Conservation (phyloP, 1,140 invertebrate genomes). For the Chymomyza costata region DNA sequence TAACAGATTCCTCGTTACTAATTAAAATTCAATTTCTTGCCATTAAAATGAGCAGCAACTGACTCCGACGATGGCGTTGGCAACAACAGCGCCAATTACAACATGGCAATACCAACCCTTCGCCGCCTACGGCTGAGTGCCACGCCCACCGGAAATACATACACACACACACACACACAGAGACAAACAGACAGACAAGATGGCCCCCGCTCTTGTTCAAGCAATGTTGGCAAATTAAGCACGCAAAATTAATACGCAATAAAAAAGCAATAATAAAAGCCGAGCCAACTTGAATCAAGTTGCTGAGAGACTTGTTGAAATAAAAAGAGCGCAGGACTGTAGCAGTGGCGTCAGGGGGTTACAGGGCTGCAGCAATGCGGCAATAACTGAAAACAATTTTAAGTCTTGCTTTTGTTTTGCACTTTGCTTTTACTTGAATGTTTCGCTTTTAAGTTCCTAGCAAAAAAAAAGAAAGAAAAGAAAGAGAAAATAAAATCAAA, state of each 20-base stretch:
- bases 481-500: constrained; percentile 34
- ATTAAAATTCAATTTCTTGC: constrained; percentile 74
- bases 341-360: too few species aligned
- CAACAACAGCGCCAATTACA: constrained; percentile 62
- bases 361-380: too few species aligned
- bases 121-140: constrained; percentile 25
- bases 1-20: constrained; percentile 73
- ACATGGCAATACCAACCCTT: constrained; percentile 32
- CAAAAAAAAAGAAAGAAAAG: constrained; percentile 3
- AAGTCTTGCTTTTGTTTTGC: constrained; percentile 31
- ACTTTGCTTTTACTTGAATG: constrained; percentile 39
- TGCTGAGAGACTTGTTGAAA: constrained; percentile 12
- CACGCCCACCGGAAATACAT: constrained; percentile 16
- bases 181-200: too few species aligned
- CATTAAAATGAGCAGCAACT: constrained; percentile 61
- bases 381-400: constrained; percentile 58
- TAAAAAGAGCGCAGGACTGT: constrained; percentile 1
- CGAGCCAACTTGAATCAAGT: constrained; percentile 20
- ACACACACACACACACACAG: constrained; percentile 11
- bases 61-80: constrained; percentile 11
- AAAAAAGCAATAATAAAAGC: constrained; percentile 73
- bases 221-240: constrained; percentile 59
- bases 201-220: too few species aligned
- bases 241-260: constrained; percentile 74
- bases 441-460: constrained; percentile 23